Base-by-base conservation (phyloP, 2,888 invertebrate species). In the Cantharis flavilabris region DNA sequence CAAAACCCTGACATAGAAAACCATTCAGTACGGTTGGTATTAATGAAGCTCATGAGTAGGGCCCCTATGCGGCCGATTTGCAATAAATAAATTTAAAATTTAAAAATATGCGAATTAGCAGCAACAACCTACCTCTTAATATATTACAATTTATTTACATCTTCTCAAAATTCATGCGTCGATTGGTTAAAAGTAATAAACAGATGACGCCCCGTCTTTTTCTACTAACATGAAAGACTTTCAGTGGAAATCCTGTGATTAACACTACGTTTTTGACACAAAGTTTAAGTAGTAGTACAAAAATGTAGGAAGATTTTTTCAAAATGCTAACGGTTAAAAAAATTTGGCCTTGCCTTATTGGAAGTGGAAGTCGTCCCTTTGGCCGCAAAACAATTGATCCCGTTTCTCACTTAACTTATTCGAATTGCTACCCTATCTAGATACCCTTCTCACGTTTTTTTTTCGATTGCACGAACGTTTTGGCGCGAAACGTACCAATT, bases 331-430 rank as follows among this genome's bases (percentile, higher is more conserved):
- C 49, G n/a, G 49, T 49, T 49, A 49, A 49, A 49, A 49, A 49
- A 49, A 49, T 49, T 49, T 49, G 49, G 49, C 49, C 49, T 49
- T n/a, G n/a, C 49, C n/a, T 49, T 49, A 49, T 49, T 49, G 49
- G 49, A 49, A 49, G 49, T 49, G 49, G 49, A 49, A n/a, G 49
- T 49, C 49, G 49, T 49, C 49, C 49, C 49, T 62, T 80, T 80
- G 80, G 80, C 80, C 80, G 78, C 77, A 80, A 75, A 78, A 33
- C 49, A 80, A 81, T 82, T 82, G 82, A 80, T 82, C 82, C 82
- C 82, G 77, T 76, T 79, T 82, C 82, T 82, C 81, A 81, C 82
- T 81, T 81, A 77, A 78, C 79, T 79, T 76, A 75, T 73, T 65
- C 63, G 63, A 69, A 69, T 71, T 74, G 75, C 49, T 65, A 71